Conservation (phyloP, 2,797 vertebrate genomes). For the Sebastes jordani region DNA sequence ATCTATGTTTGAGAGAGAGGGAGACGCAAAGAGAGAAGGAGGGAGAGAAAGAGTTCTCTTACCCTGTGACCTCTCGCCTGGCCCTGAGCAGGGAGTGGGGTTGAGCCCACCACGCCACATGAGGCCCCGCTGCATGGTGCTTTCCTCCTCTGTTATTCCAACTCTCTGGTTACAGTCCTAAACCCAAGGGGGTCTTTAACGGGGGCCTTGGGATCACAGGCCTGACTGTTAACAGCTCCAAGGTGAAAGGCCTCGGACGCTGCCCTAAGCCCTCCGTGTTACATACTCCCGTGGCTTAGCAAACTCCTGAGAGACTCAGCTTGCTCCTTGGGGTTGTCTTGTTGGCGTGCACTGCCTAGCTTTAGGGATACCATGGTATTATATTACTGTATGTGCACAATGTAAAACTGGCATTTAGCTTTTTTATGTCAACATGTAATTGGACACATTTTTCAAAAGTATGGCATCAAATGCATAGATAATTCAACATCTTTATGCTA, state of each 20-base stretch:
- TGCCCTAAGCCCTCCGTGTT: slow-evolving; percentile 63
- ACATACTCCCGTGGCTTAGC: slow-evolving; percentile 56
- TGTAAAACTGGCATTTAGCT: not conserved
- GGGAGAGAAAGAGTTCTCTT: slow-evolving; percentile 18
- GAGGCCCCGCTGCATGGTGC: slow-evolving; percentile 49
- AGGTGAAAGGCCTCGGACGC: slow-evolving; percentile 77
- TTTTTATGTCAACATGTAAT: slow-evolving; percentile 1
- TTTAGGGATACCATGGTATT: not conserved
- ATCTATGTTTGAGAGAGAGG: slow-evolving; percentile 39
- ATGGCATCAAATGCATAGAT: not conserved
- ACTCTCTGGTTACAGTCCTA: slow-evolving; percentile 84
- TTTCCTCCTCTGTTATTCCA: slow-evolving; percentile 81
- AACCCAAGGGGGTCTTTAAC: slow-evolving; percentile 86
- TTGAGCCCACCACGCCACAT: slow-evolving; percentile 56
- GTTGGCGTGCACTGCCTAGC: not conserved
- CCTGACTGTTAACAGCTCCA: slow-evolving; percentile 83
- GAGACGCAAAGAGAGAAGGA: not conserved
- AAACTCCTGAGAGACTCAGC: slow-evolving; percentile 42
- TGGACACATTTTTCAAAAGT: not conserved
- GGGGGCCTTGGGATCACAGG: slow-evolving; percentile 78
- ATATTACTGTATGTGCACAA: not conserved
- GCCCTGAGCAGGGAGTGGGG: slow-evolving; percentile 51
- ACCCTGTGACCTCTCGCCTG: slow-evolving; percentile 68
- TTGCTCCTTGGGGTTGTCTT: not conserved
- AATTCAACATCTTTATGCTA: not conserved